Evolutionary conservation across 1,140 invertebrate species (phyloP), one percentile per base, ranked within the genome.

Genomic region (Drosophila suzukii): DNA sequence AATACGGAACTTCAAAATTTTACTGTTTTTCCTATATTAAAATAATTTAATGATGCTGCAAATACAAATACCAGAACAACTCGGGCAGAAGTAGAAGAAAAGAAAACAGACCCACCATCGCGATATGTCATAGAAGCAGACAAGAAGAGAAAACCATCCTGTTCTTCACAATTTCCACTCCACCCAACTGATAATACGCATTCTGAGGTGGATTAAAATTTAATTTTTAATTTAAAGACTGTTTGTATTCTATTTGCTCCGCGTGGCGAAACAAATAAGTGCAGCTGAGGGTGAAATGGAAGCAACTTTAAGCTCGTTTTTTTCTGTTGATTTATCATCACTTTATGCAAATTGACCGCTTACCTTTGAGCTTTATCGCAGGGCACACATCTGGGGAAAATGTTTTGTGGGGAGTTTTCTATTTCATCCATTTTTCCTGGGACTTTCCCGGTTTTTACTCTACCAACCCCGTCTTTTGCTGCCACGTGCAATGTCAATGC

Each of bases 211-310:
- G 75, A 89, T 91, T 89, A 91, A 91, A 91, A 79, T 91, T 91
- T 85, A 91, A 91, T 91, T 91, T 91, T 91, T 85, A 91, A 89
- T 91, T 91, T 89, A 77, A 89, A 73, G 84, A 73, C 79, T 80
- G 81, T 79, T 91, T 91, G 89, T 73, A 15, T 88, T 83, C 74
- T 80, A 82, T 86, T 91, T 90, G 75, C 67, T 47, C 41, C 32
- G 50, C 55, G 49, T 78, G 67, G 60, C 44, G 32, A 65, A 46
- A 74, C 61, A 83, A 79, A 81, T 51, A 56, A 49, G 59, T 24
- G 60, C 24, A 57, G 36, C 36, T 51, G 34, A n/a, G n/a, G 34
- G 32, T 17, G 38, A 62, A 32, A 32, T 44, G 17, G 66, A 20
- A 56, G 38, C 68, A 46, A 49, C 71, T 67, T 68, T 34, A 83